These are phyloP conservation scores for Hypsopygia costalis DNA, from an alignment of 2,888 invertebrate genomes.

Conservation along the genomic window DNA sequence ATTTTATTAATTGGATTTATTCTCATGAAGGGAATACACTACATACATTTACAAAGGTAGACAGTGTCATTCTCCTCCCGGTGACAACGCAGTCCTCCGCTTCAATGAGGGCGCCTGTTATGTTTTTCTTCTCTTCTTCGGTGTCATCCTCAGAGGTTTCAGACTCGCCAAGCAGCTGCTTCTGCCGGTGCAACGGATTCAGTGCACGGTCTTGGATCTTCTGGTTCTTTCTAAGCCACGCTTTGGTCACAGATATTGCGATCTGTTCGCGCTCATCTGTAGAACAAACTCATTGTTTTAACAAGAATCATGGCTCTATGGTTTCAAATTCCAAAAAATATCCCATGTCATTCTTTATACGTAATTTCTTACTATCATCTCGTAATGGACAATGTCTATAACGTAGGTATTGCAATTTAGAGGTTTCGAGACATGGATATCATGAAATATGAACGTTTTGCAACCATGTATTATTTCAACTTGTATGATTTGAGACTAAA, in stretches of 20 bases:
- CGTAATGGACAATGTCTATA: too few relatives aligned
- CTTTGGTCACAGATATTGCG: conserved; percentile 85
- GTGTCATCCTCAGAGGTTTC: conserved; percentile 56
- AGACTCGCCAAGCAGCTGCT: conserved; percentile 36
- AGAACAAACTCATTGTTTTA: too few relatives aligned
- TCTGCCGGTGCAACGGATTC: conserved; percentile 48
- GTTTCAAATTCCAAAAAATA: too few relatives aligned
- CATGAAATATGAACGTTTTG: too few relatives aligned
- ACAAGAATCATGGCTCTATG: too few relatives aligned
- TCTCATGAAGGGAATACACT: neutral
- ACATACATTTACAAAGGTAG: conserved; percentile 44
- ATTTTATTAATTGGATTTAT: too few relatives aligned
- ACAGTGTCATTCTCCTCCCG: conserved; percentile 39
- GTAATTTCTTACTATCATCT: too few relatives aligned
- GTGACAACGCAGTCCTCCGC: conserved; percentile 87
- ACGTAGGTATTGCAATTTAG: too few relatives aligned
- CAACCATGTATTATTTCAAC: too few relatives aligned
- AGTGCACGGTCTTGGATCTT: conserved; percentile 43
- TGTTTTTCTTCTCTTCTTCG: conserved; percentile 57
- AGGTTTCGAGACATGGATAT: too few relatives aligned
- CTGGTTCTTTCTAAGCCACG: conserved; percentile 85
- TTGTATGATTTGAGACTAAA: too few relatives aligned
- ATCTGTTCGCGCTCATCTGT: conserved; percentile 87
- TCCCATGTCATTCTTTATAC: too few relatives aligned
- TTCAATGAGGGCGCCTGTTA: conserved; percentile 62